Conservation (phyloP, 2,113 vertebrate genomes). For the Chaenocephalus aceratus region DNA sequence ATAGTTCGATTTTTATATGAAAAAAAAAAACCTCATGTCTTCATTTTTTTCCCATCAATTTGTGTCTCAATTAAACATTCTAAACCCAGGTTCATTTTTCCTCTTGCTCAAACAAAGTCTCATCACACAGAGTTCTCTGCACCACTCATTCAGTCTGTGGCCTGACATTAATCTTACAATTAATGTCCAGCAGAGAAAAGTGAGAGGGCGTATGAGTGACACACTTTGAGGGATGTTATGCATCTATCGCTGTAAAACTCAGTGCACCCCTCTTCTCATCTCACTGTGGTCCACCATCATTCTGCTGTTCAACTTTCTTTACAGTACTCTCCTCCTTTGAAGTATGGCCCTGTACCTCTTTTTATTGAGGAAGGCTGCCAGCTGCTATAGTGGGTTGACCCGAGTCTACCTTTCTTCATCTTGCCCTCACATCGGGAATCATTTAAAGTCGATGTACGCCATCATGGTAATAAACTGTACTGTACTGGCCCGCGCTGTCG, state of each 20-base stretch:
- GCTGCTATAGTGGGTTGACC: slow-evolving; percentile 38
- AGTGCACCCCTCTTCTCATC: slow-evolving; percentile 32
- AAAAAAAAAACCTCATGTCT: background rate
- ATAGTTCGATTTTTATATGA: background rate
- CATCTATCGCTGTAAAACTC: slow-evolving; percentile 47
- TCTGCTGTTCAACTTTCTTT: slow-evolving; percentile 21
- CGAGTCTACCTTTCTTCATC: slow-evolving; percentile 16
- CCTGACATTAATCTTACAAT: slow-evolving; percentile 65
- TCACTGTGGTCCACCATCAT: slow-evolving; percentile 46
- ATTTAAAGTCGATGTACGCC: slow-evolving; percentile 19
- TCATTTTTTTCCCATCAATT: background rate
- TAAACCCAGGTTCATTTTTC: slow-evolving; percentile 11
- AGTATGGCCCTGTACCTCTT: slow-evolving; percentile 31
- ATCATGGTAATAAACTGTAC: slow-evolving; percentile 6
- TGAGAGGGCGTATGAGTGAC: slow-evolving; percentile 62
- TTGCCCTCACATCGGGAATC: slow-evolving; percentile 40
- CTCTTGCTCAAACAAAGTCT: background rate
- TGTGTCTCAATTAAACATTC: background rate
- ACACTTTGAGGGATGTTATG: slow-evolving; percentile 66
- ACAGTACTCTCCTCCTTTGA: slow-evolving; percentile 52
- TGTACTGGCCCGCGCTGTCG: background rate
- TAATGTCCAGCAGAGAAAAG: slow-evolving; percentile 52
- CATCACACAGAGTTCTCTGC: background rate
- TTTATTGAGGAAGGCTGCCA: slow-evolving; percentile 48
- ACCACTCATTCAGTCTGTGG: slow-evolving; percentile 7